Conservation (phyloP, 2,797 vertebrate species). For the Anisognathus igniventris region DNA sequence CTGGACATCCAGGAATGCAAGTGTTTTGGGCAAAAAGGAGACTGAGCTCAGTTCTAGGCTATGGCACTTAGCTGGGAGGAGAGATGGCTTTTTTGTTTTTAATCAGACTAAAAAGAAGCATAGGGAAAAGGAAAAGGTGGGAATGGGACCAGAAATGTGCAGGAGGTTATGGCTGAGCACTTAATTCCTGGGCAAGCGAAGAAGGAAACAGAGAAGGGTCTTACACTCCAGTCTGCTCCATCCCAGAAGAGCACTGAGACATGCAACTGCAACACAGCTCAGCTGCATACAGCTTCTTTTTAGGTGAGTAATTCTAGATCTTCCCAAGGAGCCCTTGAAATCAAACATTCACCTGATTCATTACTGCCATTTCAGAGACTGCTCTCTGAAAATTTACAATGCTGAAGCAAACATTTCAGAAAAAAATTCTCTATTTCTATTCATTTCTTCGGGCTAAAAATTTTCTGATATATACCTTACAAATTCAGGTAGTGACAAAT, state of each 20-base stretch:
- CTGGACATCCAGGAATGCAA: neutral
- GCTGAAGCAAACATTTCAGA: neutral
- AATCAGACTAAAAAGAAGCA: rapidly evolving
- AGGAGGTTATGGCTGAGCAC: neutral
- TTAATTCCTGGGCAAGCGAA: neutral
- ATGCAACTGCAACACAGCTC: neutral
- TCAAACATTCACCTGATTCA: neutral
- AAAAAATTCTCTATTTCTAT: neutral
- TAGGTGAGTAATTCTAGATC: neutral
- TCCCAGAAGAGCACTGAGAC: neutral
- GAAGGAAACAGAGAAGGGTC: neutral
- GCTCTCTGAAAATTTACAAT: neutral
- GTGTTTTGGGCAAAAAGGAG: neutral
- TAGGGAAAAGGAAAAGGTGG: neutral
- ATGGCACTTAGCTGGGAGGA: neutral
- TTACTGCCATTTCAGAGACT: neutral
- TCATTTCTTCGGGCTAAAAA: neutral
- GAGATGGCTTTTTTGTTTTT: neutral
- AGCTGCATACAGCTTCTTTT: neutral
- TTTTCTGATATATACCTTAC: neutral
- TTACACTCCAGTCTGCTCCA: neutral
- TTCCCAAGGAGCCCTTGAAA: neutral
- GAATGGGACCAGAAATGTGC: neutral
- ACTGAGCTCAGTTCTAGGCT: neutral
- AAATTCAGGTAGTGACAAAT: neutral